A percentile compares a stretch with the other conserved stretches of the same genome.
Evolutionary conservation across 1,140 invertebrate genomes (phyloP).

Genomic region (Leptinotarsa undecemlineata): DNA sequence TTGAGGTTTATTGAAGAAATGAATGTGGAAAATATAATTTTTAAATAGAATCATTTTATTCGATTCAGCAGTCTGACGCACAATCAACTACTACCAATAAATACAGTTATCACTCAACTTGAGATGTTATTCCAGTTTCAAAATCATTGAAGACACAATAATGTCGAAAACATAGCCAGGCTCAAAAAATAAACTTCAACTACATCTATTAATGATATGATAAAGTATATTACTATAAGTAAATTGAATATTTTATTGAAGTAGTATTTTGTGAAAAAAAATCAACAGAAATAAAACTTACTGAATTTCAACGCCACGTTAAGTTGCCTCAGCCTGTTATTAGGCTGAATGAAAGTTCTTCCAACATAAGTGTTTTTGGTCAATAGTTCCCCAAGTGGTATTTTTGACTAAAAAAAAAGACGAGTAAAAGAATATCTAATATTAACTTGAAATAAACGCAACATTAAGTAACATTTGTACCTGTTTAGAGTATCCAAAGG

Average conservation of each 20-base stretch:
- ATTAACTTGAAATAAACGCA: not conserved
- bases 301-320: conserved; percentile 94
- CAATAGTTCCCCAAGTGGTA: conserved; percentile 89
- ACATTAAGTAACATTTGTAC: conserved; percentile 55
- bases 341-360: conserved; percentile 96
- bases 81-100: no score
- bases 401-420: conserved; percentile 70
- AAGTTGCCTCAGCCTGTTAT: conserved; percentile 82
- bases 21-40: no score
- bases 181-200: conserved; percentile 13
- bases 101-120: no score
- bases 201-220: not conserved
- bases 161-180: not conserved
- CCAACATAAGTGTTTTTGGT: conserved; percentile 97
- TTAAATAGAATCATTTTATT: no score
- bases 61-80: no score
- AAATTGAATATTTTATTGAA: no score
- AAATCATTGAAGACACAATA: no score
- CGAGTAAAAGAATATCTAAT: not conserved
- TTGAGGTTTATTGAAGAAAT: no score
- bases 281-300: conserved; percentile 32
- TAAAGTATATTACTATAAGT: not conserved
- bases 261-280: no score
- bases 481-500: conserved; percentile 86
- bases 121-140: no score